Evolutionary conservation across 1,140 invertebrate genomes (phyloP).

Genomic region (Mylabris phalerata): DNA sequence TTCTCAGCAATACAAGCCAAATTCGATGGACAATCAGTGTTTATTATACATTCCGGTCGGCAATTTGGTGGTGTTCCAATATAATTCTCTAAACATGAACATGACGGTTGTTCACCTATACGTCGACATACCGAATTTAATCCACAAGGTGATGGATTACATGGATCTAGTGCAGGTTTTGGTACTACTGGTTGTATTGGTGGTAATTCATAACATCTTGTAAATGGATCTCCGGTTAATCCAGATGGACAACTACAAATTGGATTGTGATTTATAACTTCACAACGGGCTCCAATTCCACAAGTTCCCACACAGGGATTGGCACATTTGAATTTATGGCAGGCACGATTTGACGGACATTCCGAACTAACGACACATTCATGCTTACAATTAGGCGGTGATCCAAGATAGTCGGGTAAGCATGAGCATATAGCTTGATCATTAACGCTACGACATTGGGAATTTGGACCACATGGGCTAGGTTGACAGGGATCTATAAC

Average conservation of each 20-base stretch:
- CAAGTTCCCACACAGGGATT: constrained; percentile 66
- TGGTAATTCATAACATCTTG: constrained; percentile 50
- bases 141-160: constrained; percentile 72
- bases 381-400: constrained; percentile 61
- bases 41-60: constrained; percentile 74
- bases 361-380: constrained; percentile 68
- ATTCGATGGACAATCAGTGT: constrained; percentile 70
- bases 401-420: constrained; percentile 54
- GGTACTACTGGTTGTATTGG: constrained; percentile 25
- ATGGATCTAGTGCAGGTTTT: constrained; percentile 55
- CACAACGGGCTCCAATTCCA: constrained; percentile 57
- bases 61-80: constrained; percentile 72
- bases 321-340: constrained; percentile 63
- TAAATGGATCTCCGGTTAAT: constrained; percentile 67
- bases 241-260: constrained; percentile 65
- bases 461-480: constrained; percentile 63
- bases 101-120: constrained; percentile 57
- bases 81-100: constrained; percentile 66
- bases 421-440: constrained; percentile 60
- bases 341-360: constrained; percentile 61
- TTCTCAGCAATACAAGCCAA: constrained; percentile 66
- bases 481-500: constrained; percentile 56
- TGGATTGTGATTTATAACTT: constrained; percentile 66
- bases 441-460: constrained; percentile 54
- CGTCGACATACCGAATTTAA: constrained; percentile 63